Percentiles rank a stretch among this genome's conserved stretches.
Conservation (phyloP, 2,888 invertebrate genomes). For the Nephrotoma appendiculata region DNA sequence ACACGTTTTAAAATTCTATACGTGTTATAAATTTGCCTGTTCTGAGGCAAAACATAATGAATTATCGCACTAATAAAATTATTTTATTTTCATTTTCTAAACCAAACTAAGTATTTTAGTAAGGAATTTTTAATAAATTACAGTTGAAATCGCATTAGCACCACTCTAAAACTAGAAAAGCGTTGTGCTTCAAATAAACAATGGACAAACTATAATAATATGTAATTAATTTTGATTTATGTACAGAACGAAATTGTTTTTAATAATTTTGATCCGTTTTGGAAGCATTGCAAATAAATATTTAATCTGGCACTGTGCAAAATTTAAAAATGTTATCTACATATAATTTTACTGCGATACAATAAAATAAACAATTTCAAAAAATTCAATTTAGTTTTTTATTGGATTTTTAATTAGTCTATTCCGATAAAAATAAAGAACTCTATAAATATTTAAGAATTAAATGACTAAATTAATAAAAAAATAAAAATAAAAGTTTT, state of each 20-base stretch:
- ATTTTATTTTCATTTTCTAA: not conserved
- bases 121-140: not conserved
- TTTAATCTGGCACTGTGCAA: not conserved
- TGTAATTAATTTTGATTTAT: not conserved
- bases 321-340: not conserved
- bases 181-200: not conserved
- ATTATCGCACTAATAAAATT: not conserved
- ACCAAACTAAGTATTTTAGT: not conserved
- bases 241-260: not conserved
- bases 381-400: not conserved
- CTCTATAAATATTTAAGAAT: not conserved
- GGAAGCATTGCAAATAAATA: too few species aligned
- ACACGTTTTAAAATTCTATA: not conserved
- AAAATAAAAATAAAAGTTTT: not conserved
- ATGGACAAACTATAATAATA: not conserved
- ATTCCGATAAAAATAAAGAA: not conserved
- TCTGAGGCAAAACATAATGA: not conserved
- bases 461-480: not conserved
- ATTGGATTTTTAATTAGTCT: not conserved
- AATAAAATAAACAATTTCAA: not conserved
- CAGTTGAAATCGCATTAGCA: not conserved
- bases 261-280: too few species aligned
- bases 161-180: not conserved
- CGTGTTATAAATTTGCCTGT: not conserved
- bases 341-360: not conserved